phyloP scores from a whole-genome alignment of 2,797 vertebrate genomes.

The Coregonus sp. region DNA sequence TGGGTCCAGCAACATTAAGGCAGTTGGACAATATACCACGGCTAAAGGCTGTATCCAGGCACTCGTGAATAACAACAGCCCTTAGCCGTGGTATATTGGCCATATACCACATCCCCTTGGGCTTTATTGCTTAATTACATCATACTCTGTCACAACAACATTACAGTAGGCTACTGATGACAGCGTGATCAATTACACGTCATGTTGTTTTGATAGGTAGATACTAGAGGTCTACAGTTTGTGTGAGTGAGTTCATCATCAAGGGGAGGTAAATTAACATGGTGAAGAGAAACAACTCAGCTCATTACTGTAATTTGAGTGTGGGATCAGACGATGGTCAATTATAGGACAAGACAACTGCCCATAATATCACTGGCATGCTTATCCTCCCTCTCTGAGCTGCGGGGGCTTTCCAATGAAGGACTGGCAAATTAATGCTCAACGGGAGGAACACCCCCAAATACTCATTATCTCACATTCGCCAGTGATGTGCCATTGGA shows the following conservation, averaged over 20 bases:
- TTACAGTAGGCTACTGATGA: neutral
- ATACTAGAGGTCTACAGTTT: constrained; percentile 29
- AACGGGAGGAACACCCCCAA: constrained; percentile 42
- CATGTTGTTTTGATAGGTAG: neutral
- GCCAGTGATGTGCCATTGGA: constrained; percentile 50
- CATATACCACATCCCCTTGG: too few relatives aligned
- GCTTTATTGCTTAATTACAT: neutral
- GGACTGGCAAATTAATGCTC: constrained; percentile 51
- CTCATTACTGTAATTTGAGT: constrained; percentile 54
- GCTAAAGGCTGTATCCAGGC: too few relatives aligned
- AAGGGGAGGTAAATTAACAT: constrained; percentile 55
- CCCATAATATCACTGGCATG: constrained; percentile 52
- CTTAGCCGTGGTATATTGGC: too few relatives aligned
- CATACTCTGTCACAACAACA: neutral
- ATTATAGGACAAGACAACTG: constrained; percentile 55
- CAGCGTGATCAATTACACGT: neutral
- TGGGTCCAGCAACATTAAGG: too few relatives aligned
- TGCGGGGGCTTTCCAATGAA: constrained; percentile 50
- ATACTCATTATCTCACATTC: constrained; percentile 62
- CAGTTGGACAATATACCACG: too few relatives aligned
- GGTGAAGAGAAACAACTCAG: constrained; percentile 45
- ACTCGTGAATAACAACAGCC: too few relatives aligned
- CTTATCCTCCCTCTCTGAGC: constrained; percentile 47
- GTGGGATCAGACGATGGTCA: constrained; percentile 57
- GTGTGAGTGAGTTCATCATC: constrained; percentile 46